Base-by-base conservation (phyloP, 2,797 vertebrate genomes). In the Molossus alvarezi region DNA sequence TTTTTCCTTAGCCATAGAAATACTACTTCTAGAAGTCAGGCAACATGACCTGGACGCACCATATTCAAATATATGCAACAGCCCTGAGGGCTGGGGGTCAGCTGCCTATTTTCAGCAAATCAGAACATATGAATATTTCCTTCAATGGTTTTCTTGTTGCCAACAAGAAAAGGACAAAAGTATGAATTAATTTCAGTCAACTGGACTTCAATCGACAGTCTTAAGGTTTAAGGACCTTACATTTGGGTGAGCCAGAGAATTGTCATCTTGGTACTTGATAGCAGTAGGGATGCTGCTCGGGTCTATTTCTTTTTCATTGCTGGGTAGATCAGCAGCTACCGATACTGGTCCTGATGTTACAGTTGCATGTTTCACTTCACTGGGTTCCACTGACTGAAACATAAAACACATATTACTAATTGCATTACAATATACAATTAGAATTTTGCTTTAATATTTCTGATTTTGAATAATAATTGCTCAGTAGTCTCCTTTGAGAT, bases 231-330 rank as follows among this genome's bases (percentile, higher is more conserved):
- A 33, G 72, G 37, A 25, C 97, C 99, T 99, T 98, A 99, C 99
- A 10, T 98, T 99, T 25, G 99, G 99, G 95, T 99, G 99, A 21
- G 99, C 99, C 6, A 99, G 98, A 2, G 99, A 98, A 96, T 99
- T 99, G 33, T 97, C 99, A 88, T 99, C 99, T 85, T 99, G 99
- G 95, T 99, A 99, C 94, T 99, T 99, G 97, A 99, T 99, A 72
- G 99, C 97, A 29, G 98, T 98, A 53, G 99, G 99, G 69, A 99
- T 98, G 95, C 29, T 97, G 97, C 97, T 76, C 53, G 99, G 51
- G 6, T 99, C 99, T 25, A 98, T 95, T 73, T 98, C 98, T 15
- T 98, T 98, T 10, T 98, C 98, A 11, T 62, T 67, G 33, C 86
- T 96, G 17, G 98, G 94, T 0, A 97, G 82, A 1, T 98, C 98